phyloP scores from a whole-genome alignment of 2,888 invertebrate species.

The Anticlea derivata region DNA sequence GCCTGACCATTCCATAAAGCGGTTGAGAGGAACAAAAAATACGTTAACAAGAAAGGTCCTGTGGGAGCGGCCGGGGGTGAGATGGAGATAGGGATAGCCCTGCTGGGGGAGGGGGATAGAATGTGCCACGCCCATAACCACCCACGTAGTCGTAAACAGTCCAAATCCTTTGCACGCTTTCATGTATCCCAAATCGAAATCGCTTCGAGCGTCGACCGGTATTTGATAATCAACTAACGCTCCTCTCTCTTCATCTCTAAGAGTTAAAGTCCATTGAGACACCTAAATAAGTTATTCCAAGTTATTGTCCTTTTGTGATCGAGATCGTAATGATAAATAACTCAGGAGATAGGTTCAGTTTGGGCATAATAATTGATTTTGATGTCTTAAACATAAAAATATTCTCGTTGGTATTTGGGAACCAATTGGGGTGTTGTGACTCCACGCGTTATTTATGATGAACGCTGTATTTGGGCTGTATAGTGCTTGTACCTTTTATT shows the following conservation, averaged over 20 bases:
- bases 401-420: slow-evolving; percentile 56
- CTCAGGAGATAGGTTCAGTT: slow-evolving; percentile 76
- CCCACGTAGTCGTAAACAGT: slow-evolving; percentile 83
- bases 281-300: slow-evolving; percentile 77
- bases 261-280: slow-evolving; percentile 55
- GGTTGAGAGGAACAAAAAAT: slow-evolving; percentile 77
- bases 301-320: slow-evolving; percentile 77
- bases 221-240: slow-evolving; percentile 50
- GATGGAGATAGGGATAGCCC: slow-evolving; percentile 47
- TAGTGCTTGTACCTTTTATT: background rate
- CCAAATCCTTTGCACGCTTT: slow-evolving; percentile 83
- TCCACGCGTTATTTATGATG: slow-evolving; percentile 32
- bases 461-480: background rate
- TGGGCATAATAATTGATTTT: slow-evolving; percentile 80
- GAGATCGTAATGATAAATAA: slow-evolving; percentile 82
- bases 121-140: slow-evolving; percentile 80
- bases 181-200: slow-evolving; percentile 83
- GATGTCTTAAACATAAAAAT: slow-evolving; percentile 80
- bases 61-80: slow-evolving; percentile 78
- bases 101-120: slow-evolving; percentile 53
- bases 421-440: slow-evolving; percentile 43
- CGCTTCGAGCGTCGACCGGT: slow-evolving; percentile 68
- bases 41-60: slow-evolving; percentile 80
- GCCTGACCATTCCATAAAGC: slow-evolving; percentile 77
- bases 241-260: slow-evolving; percentile 50